Base-by-base conservation (phyloP, 2,113 vertebrate species). In the Romanogobio albipinnatus region DNA sequence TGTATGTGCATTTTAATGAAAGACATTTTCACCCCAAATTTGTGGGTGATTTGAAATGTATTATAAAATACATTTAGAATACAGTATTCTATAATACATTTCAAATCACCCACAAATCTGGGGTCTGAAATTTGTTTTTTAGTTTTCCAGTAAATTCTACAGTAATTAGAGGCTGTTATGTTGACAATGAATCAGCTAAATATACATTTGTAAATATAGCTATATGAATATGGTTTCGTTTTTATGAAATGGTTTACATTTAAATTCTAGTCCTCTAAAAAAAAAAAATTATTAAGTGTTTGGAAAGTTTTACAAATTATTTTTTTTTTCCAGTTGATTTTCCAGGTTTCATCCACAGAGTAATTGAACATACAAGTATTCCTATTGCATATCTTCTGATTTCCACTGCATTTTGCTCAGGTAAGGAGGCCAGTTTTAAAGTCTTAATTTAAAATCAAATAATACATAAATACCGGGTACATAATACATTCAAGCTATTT, bases 301-400 rank as follows among this genome's bases (percentile, higher is more conserved):
- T 1, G 26, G 6, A 33, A 64, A 17, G 61, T 66, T 36, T 19
- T 68, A 19, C 3, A 15, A 66, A 33, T 49, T 13, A 29, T 14
- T 3, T 14, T 11, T 24, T 68, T 3, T 43, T 22, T 5, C 24
- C 51, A 76, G 75, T 77, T 58, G 19, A 58, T 56, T n/a, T 76
- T 58, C 51, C 75, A 36, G 29, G 2, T 77, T 33, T 6, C 29
- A 22, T 77, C 29, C 75, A 77, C 9, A 39, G 2, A 77, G 11
- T 22, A 2, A 77, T 77, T 39, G 51, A 77, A 58, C 39, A 1
- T 13, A 11, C 10, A 11, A 19, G 9, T 2, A 58, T 58, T n/a
- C 75, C 75, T 33, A 4, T 77, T 39, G 75, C 51, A 22, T 77
- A 58, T 77, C 49, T 77, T 77, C 26, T 77, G 51, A 77, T 77